A percentile compares a stretch with the other conserved stretches of the same genome.
phyloP scores from a whole-genome alignment of 2,888 invertebrate species.

The Pseudanteris insignis region DNA sequence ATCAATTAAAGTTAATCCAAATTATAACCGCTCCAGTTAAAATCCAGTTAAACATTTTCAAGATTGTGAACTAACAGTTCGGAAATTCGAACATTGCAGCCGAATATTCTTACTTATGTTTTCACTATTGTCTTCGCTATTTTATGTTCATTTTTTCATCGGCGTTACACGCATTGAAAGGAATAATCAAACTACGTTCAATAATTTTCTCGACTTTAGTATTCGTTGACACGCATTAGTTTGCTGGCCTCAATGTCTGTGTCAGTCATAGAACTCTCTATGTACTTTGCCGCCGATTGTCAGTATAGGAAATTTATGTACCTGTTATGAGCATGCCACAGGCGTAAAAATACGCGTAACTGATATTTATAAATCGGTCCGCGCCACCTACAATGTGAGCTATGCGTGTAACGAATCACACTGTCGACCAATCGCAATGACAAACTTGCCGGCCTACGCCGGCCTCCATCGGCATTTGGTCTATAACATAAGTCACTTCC shows the following conservation, averaged over 20 bases:
- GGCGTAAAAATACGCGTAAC: constrained; percentile 21
- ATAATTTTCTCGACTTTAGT: too few species aligned
- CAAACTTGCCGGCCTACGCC: constrained; percentile 46
- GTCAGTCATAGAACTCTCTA: constrained; percentile 8
- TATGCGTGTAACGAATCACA: constrained; percentile 38
- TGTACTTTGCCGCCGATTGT: constrained; percentile 27
- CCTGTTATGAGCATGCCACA: constrained; percentile 36
- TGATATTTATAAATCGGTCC: constrained; percentile 36
- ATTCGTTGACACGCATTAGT: too few species aligned
- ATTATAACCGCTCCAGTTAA: too few species aligned
- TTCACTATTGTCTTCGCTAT: too few species aligned
- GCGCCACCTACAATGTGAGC: constrained; percentile 36
- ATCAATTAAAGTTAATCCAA: too few species aligned
- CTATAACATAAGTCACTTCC: constrained; percentile 34
- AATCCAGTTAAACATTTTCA: too few species aligned
- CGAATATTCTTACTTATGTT: too few species aligned
- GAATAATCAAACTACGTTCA: too few species aligned
- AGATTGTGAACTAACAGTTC: too few species aligned
- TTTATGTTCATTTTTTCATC: too few species aligned
- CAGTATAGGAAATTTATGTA: constrained; percentile 46
- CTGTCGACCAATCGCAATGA: constrained; percentile 35
- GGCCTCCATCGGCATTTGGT: constrained; percentile 44
- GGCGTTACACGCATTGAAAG: too few species aligned
- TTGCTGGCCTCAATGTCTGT: constrained; percentile 6
- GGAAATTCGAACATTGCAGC: too few species aligned